Evolutionary conservation across 1,140 invertebrate species (phyloP), one percentile per base, ranked within the genome.

Genomic region (Frieseomelitta varia): DNA sequence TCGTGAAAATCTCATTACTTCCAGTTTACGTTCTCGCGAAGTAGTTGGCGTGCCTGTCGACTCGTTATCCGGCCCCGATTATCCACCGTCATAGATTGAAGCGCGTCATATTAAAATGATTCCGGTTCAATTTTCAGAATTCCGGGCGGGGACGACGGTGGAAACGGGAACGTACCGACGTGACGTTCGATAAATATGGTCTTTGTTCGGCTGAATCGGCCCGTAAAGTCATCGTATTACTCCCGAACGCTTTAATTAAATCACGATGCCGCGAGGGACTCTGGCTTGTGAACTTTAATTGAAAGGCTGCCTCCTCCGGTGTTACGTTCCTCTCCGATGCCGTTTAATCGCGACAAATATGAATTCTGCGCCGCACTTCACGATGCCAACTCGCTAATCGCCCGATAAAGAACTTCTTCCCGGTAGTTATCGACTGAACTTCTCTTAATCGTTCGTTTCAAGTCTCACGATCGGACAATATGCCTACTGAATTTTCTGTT

Each of bases 191-290:
- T 85, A 86, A 87, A 87, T 71, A 71, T 65, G 61, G 76, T 65
- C 82, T 73, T 80, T 80, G 77, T 84, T 30, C 68, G 39, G 17
- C 69, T 63, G 51, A 78, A 67, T 79, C 68, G 53, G 34, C 51
- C 63, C 34, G 73, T 61, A 55, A 79, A 88, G 34, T 76, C 55
- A 34, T 71, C 71, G 19, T 58, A 79, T 82, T 81, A 63, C 30
- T 24, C 34, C 55, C 39, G 65, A 63, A 51, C 77, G 76, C 47
- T 89, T 76, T 86, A 88, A 84, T 88, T 79, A 72, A 88, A 86
- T 86, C 71, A 73, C 65, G n/a, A 79, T 76, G 30, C 55, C 72
- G n/a, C 1, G 24, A 24, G 30, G 19, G 55, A 61, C 15, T 68
- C 39, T 11, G 63, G 27, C 39, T 71, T 69, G 12, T 34, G 63